Base-by-base conservation (phyloP, 2,888 invertebrate genomes). In the Lepidocyrtinus sp. region DNA sequence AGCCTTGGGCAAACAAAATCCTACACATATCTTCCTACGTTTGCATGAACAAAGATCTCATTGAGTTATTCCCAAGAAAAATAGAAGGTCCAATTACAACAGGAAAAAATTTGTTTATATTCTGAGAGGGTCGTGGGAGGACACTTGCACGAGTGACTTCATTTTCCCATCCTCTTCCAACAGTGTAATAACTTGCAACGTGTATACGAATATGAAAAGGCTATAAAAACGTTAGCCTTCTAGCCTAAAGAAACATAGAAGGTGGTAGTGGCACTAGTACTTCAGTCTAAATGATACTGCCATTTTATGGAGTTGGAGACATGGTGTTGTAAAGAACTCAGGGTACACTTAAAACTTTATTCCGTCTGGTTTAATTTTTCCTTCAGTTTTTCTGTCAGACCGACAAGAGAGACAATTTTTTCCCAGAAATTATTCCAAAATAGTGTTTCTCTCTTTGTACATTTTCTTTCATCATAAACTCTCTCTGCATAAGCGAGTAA, bases 41-140 rank as follows among this genome's bases (percentile, higher is more conserved):
- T 55, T 67, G 26, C 45, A 67, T 67, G 24, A 50, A 17, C 22
- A 50, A 25, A 50, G 2, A 19, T 17, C 15, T 68, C 25, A 9
- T 68, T 22, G 50, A 50, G 24, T 50, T 46, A 50, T 22, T 67
- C 67, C 7, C 12, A 55, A 2, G 25, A 12, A 25, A 64, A 61
- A 65, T 24, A 27, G 36, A 65, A 74, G 27, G 73, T 26, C 65
- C 73, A 74, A 74, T 74, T 74, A 73, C 73, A 73, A 19, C 21
- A 55, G 7, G 46, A 25, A 73, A n/a, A 73, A 73, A 73, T 50
- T 19, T 73, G 72, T 50, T 64, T 73, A 46, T 55, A 55, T 55
- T 55, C 55, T 55, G 55, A 55, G 55, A n/a, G 55, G n/a, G n/a
- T 55, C 55, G 55, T 55, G 17, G 55, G 55, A 12, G n/a, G 55